These are phyloP conservation scores for Rhadina sibilatrix DNA, from an alignment of 2,113 vertebrate genomes.

Conservation along the genomic window DNA sequence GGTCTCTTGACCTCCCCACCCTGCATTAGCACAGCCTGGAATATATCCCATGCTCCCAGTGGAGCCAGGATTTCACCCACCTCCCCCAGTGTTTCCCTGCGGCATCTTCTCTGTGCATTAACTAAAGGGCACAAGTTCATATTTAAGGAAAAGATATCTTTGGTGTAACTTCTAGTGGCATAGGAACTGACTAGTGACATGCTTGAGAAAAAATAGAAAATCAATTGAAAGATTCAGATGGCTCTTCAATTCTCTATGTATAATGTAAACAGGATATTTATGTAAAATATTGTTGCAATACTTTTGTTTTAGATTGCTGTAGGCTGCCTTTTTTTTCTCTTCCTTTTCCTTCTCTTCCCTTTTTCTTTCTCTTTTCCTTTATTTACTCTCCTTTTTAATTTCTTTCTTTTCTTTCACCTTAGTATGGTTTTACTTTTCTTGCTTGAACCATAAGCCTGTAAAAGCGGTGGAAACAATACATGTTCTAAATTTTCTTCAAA, in stretches of 20 bases:
- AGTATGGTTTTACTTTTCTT: not conserved
- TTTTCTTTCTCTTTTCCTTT: not conserved
- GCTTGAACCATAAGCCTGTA: not conserved
- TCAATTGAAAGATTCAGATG: not conserved
- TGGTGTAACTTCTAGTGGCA: not conserved
- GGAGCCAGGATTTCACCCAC: not conserved
- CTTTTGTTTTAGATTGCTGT: not conserved
- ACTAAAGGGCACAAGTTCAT: not conserved
- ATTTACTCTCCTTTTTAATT: not conserved
- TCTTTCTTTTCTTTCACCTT: not conserved
- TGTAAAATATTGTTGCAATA: not conserved
- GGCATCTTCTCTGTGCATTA: not conserved
- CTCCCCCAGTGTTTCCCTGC: not conserved
- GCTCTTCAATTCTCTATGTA: not conserved
- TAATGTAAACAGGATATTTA: not conserved
- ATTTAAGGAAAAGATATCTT: not conserved
- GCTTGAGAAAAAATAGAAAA: not conserved
- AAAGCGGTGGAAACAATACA: not conserved
- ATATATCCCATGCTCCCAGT: not conserved
- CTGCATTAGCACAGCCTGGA: not conserved
- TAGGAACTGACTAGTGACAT: not conserved
- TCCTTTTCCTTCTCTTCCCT: not conserved
- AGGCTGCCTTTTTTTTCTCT: accelerated
- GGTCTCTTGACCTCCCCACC: not conserved
- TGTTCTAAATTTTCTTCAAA: not conserved